Conservation (phyloP, 2,888 invertebrate genomes). For the Patella caerulea region DNA sequence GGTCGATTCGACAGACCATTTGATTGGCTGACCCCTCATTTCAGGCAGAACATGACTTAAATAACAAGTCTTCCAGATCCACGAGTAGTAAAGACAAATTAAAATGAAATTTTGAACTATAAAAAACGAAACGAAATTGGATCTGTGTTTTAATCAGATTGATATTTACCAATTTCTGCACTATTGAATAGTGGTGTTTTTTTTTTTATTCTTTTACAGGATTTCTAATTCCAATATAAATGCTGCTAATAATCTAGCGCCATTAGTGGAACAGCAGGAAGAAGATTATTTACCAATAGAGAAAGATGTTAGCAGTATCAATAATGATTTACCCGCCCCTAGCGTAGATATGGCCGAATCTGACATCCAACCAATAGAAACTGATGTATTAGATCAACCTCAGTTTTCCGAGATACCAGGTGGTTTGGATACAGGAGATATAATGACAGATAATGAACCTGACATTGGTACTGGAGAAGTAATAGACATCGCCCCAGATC, state of each 20-base stretch:
- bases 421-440: neutral
- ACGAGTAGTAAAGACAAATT: too few relatives aligned
- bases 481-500: too few relatives aligned
- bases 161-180: too few relatives aligned
- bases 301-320: neutral
- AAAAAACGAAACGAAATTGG: too few relatives aligned
- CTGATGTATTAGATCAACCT: neutral
- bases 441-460: conserved; percentile 5
- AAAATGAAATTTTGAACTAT: too few relatives aligned
- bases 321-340: neutral
- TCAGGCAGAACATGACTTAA: too few relatives aligned
- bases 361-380: conserved; percentile 14
- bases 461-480: neutral
- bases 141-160: too few relatives aligned
- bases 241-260: conserved; percentile 34
- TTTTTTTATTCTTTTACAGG: conserved; percentile 31
- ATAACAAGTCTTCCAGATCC: too few relatives aligned
- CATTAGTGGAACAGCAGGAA: conserved; percentile 34
- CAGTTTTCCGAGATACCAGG: neutral
- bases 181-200: too few relatives aligned
- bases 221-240: conserved; percentile 40
- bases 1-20: too few relatives aligned
- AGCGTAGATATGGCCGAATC: conserved; percentile 23
- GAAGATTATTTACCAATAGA: neutral
- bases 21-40: too few relatives aligned